Conservation (phyloP, 2,888 invertebrate species). For the Oithona nana region DNA sequence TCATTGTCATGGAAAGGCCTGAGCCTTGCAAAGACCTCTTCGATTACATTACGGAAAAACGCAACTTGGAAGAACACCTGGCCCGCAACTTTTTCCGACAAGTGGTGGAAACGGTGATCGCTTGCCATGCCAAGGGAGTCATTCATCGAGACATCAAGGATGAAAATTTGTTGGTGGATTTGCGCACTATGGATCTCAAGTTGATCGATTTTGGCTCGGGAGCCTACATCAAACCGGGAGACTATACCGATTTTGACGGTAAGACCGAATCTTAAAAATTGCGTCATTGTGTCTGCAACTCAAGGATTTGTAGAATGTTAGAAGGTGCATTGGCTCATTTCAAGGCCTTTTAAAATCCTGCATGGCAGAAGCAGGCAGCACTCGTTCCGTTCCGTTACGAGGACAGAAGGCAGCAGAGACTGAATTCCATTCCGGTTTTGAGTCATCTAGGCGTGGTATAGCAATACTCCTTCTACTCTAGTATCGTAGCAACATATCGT, state of each 20-base stretch:
- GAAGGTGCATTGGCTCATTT: too few relatives aligned
- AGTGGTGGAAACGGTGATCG: slow-evolving; percentile 34
- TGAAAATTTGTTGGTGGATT: slow-evolving; percentile 40
- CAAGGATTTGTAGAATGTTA: too few relatives aligned
- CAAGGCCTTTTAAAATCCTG: too few relatives aligned
- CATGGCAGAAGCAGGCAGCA: too few relatives aligned
- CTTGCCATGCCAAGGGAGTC: slow-evolving; percentile 34
- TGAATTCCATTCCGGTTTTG: too few relatives aligned
- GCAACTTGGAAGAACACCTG: slow-evolving; percentile 32
- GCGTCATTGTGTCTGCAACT: background rate
- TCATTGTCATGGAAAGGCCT: slow-evolving; percentile 40
- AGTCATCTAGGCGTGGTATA: too few relatives aligned
- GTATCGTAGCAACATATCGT: too few relatives aligned
- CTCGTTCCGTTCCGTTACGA: too few relatives aligned
- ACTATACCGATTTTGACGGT: slow-evolving; percentile 22
- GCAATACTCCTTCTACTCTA: too few relatives aligned
- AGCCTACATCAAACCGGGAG: slow-evolving; percentile 18
- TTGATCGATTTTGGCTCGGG: slow-evolving; percentile 43
- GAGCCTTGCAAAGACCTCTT: slow-evolving; percentile 38
- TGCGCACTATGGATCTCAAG: slow-evolving; percentile 33
- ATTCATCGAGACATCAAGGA: slow-evolving; percentile 39
- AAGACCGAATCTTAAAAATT: slow-evolving; percentile 6
- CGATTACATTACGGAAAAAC: slow-evolving; percentile 39
- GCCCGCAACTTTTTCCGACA: slow-evolving; percentile 37
- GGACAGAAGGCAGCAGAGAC: too few relatives aligned